phyloP scores from a whole-genome alignment of 2,113 vertebrate species.

The Anseranas semipalmata region DNA sequence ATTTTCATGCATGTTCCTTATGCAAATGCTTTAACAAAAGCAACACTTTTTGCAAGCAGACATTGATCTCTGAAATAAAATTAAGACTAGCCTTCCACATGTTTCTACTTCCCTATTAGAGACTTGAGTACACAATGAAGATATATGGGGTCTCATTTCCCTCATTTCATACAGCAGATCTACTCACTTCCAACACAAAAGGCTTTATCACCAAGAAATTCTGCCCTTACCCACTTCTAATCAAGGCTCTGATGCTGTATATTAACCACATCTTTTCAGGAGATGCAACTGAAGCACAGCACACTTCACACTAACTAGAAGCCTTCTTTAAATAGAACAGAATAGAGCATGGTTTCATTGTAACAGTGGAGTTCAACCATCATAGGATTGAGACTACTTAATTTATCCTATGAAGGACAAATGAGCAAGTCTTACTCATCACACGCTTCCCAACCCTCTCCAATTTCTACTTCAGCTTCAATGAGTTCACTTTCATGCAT shows the following conservation, averaged over 20 bases:
- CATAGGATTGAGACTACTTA: not conserved
- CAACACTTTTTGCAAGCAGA: not conserved
- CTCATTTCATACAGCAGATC: not conserved
- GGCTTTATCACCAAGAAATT: not conserved
- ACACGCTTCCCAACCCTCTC: not conserved
- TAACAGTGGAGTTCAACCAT: not conserved
- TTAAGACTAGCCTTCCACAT: not conserved
- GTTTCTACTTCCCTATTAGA: not conserved
- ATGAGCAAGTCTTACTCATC: not conserved
- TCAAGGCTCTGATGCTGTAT: not conserved
- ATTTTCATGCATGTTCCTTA: not conserved
- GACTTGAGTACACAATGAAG: not conserved
- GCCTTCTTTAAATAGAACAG: not conserved
- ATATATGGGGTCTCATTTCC: rapidly evolving
- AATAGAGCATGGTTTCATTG: not conserved
- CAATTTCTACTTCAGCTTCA: not conserved
- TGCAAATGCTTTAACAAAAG: not conserved
- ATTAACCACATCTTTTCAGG: not conserved
- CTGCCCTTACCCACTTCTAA: not conserved
- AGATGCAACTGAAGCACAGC: not conserved
- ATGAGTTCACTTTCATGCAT: not conserved
- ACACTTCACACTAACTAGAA: not conserved
- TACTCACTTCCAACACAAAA: not conserved
- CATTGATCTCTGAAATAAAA: not conserved
- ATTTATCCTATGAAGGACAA: not conserved